Conservation (phyloP, 2,113 vertebrate species). For the Varanus salvator region DNA sequence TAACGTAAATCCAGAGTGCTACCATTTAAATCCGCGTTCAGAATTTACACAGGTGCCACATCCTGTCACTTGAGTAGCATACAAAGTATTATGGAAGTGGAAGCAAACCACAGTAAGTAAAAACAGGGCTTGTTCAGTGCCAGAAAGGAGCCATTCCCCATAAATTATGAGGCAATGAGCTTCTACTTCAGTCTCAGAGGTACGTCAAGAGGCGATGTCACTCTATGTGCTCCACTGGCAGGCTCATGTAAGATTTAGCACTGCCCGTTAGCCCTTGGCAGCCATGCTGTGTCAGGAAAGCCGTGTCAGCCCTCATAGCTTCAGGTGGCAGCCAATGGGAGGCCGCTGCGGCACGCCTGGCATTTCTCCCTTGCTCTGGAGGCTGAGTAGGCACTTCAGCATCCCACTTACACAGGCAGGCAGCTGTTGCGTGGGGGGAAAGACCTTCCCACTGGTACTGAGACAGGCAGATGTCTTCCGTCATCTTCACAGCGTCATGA, state of each 20-base stretch:
- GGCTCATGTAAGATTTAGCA: conserved; percentile 77
- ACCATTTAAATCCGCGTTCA: not conserved
- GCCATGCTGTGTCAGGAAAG: conserved; percentile 50
- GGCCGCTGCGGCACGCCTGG: conserved; percentile 58
- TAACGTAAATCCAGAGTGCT: not conserved
- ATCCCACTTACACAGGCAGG: conserved; percentile 47
- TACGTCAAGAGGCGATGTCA: not conserved
- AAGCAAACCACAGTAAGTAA: conserved; percentile 14
- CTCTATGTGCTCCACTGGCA: conserved; percentile 37
- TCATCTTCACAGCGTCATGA: conserved; percentile 35
- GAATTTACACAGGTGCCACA: not conserved
- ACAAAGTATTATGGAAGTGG: not conserved
- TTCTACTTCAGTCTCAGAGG: conserved; percentile 31
- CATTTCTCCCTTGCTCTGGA: not conserved
- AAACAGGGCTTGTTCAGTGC: conserved; percentile 23
- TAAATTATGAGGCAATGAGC: conserved; percentile 45
- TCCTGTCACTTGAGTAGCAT: rapidly evolving
- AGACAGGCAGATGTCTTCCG: conserved; percentile 55
- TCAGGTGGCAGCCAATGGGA: conserved; percentile 48
- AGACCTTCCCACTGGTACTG: conserved; percentile 39
- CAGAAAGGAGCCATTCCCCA: not conserved
- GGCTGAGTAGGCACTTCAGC: conserved; percentile 1
- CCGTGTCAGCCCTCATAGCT: conserved; percentile 70
- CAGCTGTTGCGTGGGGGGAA: conserved; percentile 34
- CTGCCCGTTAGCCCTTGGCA: conserved; percentile 50